Percentiles rank a stretch among this genome's conserved stretches.
Conservation (phyloP, 2,113 vertebrate genomes). For the Euleptes europaea region DNA sequence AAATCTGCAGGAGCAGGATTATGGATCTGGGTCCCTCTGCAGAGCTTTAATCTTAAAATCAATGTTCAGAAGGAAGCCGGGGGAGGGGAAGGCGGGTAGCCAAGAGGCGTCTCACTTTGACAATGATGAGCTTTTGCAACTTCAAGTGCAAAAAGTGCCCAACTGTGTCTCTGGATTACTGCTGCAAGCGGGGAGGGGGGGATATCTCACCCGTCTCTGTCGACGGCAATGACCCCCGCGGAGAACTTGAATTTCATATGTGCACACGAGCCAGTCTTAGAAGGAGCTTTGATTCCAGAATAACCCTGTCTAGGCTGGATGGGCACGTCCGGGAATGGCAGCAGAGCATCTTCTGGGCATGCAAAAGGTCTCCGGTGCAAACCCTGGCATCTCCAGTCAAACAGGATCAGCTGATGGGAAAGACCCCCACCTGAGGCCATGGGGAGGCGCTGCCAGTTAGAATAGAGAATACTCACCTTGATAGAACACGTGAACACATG, state of each 20-base stretch:
- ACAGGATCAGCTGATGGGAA: too few relatives aligned
- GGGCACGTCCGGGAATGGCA: too few relatives aligned
- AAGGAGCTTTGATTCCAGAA: background rate
- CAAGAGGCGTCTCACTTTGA: conserved; percentile 25
- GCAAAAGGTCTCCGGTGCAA: too few relatives aligned
- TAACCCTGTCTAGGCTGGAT: rapidly evolving
- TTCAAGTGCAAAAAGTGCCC: conserved; percentile 16
- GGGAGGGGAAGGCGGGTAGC: conserved; percentile 33
- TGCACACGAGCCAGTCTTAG: rapidly evolving
- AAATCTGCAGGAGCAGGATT: conserved; percentile 63
- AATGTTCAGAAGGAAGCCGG: conserved; percentile 48
- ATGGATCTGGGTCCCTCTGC: conserved; percentile 51
- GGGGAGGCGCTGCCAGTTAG: too few relatives aligned
- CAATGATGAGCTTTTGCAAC: conserved; percentile 45
- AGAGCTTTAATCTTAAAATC: conserved; percentile 61
- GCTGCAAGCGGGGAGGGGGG: background rate
- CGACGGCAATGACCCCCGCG: rapidly evolving
- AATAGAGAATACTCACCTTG: too few relatives aligned
- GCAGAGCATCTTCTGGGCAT: too few relatives aligned
- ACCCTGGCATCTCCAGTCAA: too few relatives aligned
- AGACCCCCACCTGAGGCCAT: too few relatives aligned
- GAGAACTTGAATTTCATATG: background rate
- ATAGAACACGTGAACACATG: too few relatives aligned
- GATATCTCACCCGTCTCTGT: background rate
- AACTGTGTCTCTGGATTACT: background rate